phyloP scores from a whole-genome alignment of 1,140 invertebrate genomes.

The Cotesia chilonis region DNA sequence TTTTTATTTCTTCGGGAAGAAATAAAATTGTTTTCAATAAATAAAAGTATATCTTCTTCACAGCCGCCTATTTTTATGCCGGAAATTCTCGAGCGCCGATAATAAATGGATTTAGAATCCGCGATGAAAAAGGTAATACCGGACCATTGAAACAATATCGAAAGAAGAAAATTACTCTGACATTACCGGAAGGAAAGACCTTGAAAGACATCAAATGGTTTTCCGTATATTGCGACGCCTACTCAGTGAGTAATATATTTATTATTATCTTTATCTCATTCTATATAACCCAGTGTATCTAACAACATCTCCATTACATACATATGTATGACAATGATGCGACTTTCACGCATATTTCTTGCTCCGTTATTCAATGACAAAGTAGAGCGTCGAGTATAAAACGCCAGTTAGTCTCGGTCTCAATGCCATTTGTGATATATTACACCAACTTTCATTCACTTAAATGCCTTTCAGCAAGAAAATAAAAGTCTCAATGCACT shows the following conservation, averaged over 20 bases:
- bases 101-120: slow-evolving; percentile 76
- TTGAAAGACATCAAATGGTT: slow-evolving; percentile 86
- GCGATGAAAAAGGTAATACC: slow-evolving; percentile 79
- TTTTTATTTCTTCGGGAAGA: too few relatives aligned
- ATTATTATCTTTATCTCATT: slow-evolving; percentile 7
- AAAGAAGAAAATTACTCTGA: slow-evolving; percentile 82
- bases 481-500: too few relatives aligned
- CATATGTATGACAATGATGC: background rate
- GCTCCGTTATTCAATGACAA: slow-evolving; percentile 13
- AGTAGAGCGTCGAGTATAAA: slow-evolving; percentile 5
- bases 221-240: slow-evolving; percentile 90
- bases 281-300: background rate
- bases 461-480: slow-evolving; percentile 1
- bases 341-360: slow-evolving; percentile 7
- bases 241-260: slow-evolving; percentile 72
- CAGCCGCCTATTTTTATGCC: slow-evolving; percentile 89
- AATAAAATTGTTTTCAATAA: background rate
- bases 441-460: slow-evolving; percentile 2
- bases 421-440: slow-evolving; percentile 1
- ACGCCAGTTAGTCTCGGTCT: slow-evolving; percentile 7
- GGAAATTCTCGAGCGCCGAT: slow-evolving; percentile 74
- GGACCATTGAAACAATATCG: slow-evolving; percentile 78
- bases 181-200: slow-evolving; percentile 85
- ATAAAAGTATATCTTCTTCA: slow-evolving; percentile 34
- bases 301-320: background rate